phyloP scores from a whole-genome alignment of 2,888 invertebrate genomes.

The Drosophila villosipedis region DNA sequence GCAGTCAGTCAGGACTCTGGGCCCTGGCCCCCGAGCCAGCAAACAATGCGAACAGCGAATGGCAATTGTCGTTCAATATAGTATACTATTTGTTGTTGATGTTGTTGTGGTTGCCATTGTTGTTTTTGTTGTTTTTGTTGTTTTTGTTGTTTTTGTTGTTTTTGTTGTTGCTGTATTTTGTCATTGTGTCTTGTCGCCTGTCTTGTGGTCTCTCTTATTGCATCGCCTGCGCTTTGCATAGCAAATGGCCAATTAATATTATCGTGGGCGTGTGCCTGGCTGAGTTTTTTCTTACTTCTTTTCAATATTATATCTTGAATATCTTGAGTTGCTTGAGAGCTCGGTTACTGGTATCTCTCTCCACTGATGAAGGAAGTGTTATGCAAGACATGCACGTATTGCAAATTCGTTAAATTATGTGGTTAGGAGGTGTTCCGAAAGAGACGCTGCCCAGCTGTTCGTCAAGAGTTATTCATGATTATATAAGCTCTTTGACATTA shows the following conservation, averaged over 20 bases:
- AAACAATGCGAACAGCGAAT: slow-evolving; percentile 63
- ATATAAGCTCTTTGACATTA: slow-evolving; percentile 39
- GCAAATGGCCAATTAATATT: slow-evolving; percentile 79
- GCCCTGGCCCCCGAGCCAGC: slow-evolving; percentile 20
- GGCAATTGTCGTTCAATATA: slow-evolving; percentile 75
- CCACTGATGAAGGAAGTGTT: slow-evolving; percentile 72
- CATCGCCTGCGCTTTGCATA: slow-evolving; percentile 64
- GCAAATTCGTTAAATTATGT: slow-evolving; percentile 66
- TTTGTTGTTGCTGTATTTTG: slow-evolving; percentile 61
- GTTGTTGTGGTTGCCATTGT: slow-evolving; percentile 37
- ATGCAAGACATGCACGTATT: slow-evolving; percentile 76
- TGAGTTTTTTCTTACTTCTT: slow-evolving; percentile 6
- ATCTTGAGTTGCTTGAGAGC: slow-evolving; percentile 37
- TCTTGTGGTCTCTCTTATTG: slow-evolving; percentile 63
- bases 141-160: slow-evolving; percentile 42
- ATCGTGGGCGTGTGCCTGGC: slow-evolving; percentile 72
- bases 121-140: slow-evolving; percentile 30
- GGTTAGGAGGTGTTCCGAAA: slow-evolving; percentile 46
- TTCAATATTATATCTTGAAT: slow-evolving; percentile 41
- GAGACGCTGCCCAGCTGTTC: slow-evolving; percentile 23
- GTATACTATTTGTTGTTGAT: slow-evolving; percentile 36
- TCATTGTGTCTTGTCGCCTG: slow-evolving; percentile 80
- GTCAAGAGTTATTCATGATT: slow-evolving; percentile 21
- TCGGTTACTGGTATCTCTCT: slow-evolving; percentile 26
- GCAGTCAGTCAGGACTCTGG: slow-evolving; percentile 23